These are phyloP conservation scores for Eledone cirrhosa DNA, from an alignment of 2,888 invertebrate species.

Conservation along the genomic window DNA sequence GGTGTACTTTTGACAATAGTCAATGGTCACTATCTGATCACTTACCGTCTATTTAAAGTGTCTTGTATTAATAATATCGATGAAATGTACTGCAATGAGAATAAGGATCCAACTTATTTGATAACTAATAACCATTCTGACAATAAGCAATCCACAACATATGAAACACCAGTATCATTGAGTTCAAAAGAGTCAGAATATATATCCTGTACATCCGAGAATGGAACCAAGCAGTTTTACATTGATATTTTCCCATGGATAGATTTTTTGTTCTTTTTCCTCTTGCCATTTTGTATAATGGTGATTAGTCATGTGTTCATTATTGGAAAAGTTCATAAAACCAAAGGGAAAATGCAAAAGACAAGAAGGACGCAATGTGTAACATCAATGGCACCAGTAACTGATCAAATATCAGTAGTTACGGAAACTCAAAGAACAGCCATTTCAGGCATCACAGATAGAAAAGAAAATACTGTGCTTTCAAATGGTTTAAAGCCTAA, in stretches of 20 bases:
- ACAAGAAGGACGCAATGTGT: background rate
- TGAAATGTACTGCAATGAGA: no score
- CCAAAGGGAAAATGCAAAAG: background rate
- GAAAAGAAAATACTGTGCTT: no score
- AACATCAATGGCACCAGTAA: background rate
- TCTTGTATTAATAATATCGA: no score
- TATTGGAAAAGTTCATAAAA: background rate
- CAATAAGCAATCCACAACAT: no score
- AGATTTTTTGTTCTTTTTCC: background rate
- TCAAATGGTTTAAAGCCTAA: no score
- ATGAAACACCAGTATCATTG: no score
- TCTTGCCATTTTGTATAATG: constrained; percentile 16
- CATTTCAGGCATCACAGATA: no score
- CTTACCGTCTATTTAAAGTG: background rate
- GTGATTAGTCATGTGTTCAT: background rate
- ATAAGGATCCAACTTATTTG: no score
- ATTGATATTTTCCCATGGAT: background rate
- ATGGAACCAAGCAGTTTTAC: background rate
- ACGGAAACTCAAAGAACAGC: background rate
- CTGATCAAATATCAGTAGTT: background rate
- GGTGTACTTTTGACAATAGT: background rate
- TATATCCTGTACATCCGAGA: no score
- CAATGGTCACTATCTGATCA: background rate
- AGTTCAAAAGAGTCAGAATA: no score
- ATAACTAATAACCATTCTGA: no score